A percentile compares a stretch with the other conserved stretches of the same genome.
Evolutionary conservation across 2,113 vertebrate genomes (phyloP).

Genomic region (Austrofundulus limnaeus): DNA sequence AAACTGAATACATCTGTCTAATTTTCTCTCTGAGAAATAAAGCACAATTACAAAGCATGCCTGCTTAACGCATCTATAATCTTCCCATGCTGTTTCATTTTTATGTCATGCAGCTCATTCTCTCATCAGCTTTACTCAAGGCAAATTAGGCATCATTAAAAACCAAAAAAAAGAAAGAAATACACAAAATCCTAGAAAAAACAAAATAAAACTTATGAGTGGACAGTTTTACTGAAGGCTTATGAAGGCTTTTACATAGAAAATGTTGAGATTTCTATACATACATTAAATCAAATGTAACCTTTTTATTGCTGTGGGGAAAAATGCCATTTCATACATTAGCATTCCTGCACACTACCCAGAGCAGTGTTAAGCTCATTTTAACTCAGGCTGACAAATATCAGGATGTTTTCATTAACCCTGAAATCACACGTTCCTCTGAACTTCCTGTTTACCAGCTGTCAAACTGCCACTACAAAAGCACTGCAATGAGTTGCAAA

Average conservation of each 20-base stretch:
- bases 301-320: constrained; percentile 5
- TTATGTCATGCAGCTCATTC: background rate
- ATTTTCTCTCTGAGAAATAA: background rate
- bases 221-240: no score
- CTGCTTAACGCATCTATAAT: background rate
- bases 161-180: background rate
- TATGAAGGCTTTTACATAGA: no score
- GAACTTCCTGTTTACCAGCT: constrained; percentile 30
- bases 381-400: constrained; percentile 36
- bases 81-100: background rate
- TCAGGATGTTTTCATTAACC: constrained; percentile 45
- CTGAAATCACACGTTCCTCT: constrained; percentile 14
- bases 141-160: background rate
- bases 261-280: background rate
- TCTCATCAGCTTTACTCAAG: background rate
- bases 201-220: no score
- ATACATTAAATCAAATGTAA: background rate
- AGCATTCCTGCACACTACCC: background rate
- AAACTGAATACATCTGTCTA: background rate
- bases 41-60: background rate
- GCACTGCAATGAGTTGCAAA: constrained; percentile 13
- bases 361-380: constrained; percentile 18
- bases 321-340: background rate
- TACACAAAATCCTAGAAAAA: background rate
- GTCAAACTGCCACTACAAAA: constrained; percentile 46